Percentiles rank a stretch among this genome's conserved stretches.
These are phyloP conservation scores for Ceyx cyanopectus DNA, from an alignment of 2,113 vertebrate genomes.

Conservation along the genomic window DNA sequence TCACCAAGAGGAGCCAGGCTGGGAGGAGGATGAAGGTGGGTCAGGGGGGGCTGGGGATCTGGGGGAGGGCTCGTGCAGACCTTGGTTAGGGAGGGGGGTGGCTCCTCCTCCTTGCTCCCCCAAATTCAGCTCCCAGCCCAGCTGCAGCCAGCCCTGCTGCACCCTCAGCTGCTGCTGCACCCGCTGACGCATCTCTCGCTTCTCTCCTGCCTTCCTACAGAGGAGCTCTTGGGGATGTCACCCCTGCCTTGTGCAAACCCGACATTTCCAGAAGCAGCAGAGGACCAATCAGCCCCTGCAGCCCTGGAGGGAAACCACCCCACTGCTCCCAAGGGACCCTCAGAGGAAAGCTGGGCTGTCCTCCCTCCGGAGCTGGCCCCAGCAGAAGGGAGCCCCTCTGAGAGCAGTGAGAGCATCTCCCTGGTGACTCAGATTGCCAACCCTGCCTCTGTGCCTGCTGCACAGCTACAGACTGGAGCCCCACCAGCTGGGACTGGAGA, in stretches of 20 bases:
- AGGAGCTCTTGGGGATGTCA: constrained; percentile 84
- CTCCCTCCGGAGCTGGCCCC: constrained; percentile 1
- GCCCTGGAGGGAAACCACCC: constrained; percentile 30
- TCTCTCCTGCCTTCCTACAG: constrained; percentile 71
- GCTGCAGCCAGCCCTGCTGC: not conserved
- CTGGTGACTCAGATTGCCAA: constrained; percentile 89
- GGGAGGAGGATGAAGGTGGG: constrained; percentile 94
- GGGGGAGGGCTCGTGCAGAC: not conserved
- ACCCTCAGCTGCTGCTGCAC: not conserved
- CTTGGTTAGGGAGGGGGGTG: not conserved
- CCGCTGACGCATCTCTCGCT: constrained; percentile 12
- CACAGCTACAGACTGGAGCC: constrained; percentile 43
- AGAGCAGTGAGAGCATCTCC: constrained; percentile 92
- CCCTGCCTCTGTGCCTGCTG: constrained; percentile 51
- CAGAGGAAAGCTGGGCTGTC: constrained; percentile 44
- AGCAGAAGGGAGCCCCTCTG: constrained; percentile 82
- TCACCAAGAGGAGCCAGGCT: constrained; percentile 88
- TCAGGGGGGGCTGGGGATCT: not conserved
- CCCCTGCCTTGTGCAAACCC: constrained; percentile 75
- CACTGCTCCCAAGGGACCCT: not conserved
- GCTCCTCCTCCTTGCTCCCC: not conserved
- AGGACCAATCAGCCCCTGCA: constrained; percentile 10
- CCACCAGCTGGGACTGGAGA: not conserved
- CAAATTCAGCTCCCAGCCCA: not conserved
- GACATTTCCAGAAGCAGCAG: constrained; percentile 71